Percentiles rank a stretch among this genome's conserved stretches.
These are phyloP conservation scores for Blastobasis lacticolella DNA, from an alignment of 2,888 invertebrate species.

Conservation along the genomic window DNA sequence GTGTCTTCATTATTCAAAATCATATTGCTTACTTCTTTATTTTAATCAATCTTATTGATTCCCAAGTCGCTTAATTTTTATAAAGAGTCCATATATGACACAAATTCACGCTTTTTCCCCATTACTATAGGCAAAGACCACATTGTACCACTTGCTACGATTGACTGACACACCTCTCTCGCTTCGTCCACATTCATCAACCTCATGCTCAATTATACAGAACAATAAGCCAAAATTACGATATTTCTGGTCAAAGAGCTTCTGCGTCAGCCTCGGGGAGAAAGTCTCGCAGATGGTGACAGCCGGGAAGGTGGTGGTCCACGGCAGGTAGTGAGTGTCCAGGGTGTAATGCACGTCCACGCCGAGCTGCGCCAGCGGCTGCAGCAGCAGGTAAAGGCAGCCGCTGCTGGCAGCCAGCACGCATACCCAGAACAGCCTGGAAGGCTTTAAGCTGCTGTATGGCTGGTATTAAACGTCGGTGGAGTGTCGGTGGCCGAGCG, in stretches of 20 bases:
- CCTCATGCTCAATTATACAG: no score
- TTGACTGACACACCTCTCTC: no score
- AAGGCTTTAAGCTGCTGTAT: background rate
- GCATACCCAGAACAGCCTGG: constrained; percentile 75
- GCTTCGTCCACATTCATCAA: no score
- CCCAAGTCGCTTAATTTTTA: no score
- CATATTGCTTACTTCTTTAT: no score
- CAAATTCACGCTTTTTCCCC: no score
- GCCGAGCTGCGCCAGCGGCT: constrained; percentile 54
- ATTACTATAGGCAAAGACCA: no score
- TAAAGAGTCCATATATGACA: no score
- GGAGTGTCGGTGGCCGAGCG: background rate
- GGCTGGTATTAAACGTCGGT: background rate
- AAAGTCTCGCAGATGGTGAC: constrained; percentile 75
- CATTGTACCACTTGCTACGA: no score
- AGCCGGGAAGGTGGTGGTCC: constrained; percentile 76
- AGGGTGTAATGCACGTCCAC: constrained; percentile 76
- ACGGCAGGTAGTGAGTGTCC: constrained; percentile 75
- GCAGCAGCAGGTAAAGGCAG: constrained; percentile 66
- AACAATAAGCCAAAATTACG: constrained; percentile 15
- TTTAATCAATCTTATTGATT: no score
- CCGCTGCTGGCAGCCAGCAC: constrained; percentile 66
- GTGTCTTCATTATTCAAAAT: no score
- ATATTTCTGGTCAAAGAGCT: constrained; percentile 26
- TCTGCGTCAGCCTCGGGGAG: constrained; percentile 25